phyloP scores from a whole-genome alignment of 2,888 invertebrate species.

The Tridacna gigas region DNA sequence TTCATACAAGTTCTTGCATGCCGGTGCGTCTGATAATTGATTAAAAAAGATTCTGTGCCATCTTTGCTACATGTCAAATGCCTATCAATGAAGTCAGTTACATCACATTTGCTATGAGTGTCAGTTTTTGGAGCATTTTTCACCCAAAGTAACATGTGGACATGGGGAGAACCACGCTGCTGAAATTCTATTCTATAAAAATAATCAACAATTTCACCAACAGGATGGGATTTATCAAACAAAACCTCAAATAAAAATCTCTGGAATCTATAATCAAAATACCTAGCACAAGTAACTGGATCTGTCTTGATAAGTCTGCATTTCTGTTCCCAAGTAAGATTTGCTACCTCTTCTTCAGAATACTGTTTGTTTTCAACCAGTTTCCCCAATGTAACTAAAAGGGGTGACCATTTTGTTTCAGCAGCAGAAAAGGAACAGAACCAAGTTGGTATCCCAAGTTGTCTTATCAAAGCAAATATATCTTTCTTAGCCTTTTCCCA shows the following conservation, averaged over 20 bases:
- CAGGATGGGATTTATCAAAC: constrained; percentile 3
- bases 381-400: constrained; percentile 19
- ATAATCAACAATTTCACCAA: constrained; percentile 54
- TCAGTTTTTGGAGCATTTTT: constrained; percentile 44
- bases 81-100: constrained; percentile 38
- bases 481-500: constrained; percentile 50
- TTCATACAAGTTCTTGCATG: constrained; percentile 42
- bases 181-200: constrained; percentile 65
- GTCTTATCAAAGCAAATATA: constrained; percentile 54
- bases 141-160: constrained; percentile 55
- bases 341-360: constrained; percentile 20
- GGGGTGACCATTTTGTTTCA: constrained; percentile 45
- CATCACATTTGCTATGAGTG: neutral
- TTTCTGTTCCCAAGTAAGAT: constrained; percentile 31
- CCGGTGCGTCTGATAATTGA: constrained; percentile 4
- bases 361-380: constrained; percentile 25
- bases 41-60: no score
- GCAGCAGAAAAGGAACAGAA: constrained; percentile 56
- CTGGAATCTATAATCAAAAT: constrained; percentile 57
- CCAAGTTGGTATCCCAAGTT: constrained; percentile 50
- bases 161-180: constrained; percentile 53
- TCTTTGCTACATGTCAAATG: constrained; percentile 38
- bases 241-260: constrained; percentile 37
- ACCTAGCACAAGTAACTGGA: constrained; percentile 57
- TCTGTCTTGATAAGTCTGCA: constrained; percentile 40